These are phyloP conservation scores for Xiphophorus birchmanni DNA, from an alignment of 2,797 vertebrate species.

Conservation along the genomic window DNA sequence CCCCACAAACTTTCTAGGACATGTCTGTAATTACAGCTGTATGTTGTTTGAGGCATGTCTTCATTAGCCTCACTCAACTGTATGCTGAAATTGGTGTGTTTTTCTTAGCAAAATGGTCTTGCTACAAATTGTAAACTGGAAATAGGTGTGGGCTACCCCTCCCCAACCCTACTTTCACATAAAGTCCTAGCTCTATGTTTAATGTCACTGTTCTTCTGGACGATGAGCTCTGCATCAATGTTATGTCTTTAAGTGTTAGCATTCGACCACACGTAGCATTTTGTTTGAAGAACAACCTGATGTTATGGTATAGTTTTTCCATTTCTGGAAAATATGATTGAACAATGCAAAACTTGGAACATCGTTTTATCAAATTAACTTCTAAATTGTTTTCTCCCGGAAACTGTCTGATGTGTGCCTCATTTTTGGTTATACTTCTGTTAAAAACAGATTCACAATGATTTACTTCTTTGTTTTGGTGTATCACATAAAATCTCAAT, in stretches of 20 bases:
- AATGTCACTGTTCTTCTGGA: background rate
- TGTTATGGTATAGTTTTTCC: background rate
- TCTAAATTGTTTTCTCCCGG: background rate
- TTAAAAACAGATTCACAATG: background rate
- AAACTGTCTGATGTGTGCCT: background rate
- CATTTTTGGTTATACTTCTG: background rate
- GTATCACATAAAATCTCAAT: background rate
- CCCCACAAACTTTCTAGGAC: background rate
- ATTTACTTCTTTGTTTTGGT: background rate
- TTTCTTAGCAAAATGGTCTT: background rate
- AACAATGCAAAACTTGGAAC: background rate
- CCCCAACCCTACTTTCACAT: background rate
- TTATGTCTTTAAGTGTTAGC: background rate
- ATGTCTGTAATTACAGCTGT: background rate
- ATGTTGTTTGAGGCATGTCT: background rate
- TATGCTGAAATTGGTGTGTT: background rate
- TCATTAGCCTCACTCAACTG: background rate
- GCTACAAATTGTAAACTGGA: background rate
- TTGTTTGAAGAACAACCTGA: background rate
- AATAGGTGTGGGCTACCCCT: background rate
- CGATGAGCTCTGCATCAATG: background rate
- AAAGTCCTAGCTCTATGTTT: background rate
- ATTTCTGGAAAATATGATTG: background rate
- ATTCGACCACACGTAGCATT: background rate
- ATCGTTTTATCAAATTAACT: background rate